Base-by-base conservation (phyloP, 2,888 invertebrate genomes). In the Selenia dentaria region DNA sequence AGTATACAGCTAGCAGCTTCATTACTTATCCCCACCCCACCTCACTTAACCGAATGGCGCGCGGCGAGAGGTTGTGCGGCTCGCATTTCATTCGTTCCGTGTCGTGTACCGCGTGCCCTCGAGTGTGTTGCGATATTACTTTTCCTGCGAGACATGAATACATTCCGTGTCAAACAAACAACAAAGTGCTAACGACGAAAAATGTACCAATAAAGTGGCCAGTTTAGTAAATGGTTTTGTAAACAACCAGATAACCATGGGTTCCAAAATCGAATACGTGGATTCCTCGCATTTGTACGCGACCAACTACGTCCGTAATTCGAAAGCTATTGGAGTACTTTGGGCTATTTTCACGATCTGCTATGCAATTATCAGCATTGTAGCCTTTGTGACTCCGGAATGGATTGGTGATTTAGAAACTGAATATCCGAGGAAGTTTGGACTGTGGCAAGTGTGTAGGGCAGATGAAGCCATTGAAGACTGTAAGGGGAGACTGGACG, bases 291-390 rank as follows among this genome's bases (percentile, higher is more conserved):
- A 97, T 87, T 93, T 97, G 80, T 96, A 97, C 89, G 96, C 96
- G 57, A 96, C 97, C 51, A 96, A 96, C 88, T 97, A 97, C 79
- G 96, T 96, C 61, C 93, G 97, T 64, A 97, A 97, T 91, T 96
- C 96, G 61, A 97, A 96, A 91, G 98, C 98, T 35, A 97, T 99
- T 57, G 98, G 98, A 37, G 98, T 99, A 51, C 92, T 99, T 62
- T 99, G 99, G 99, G 98, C 96, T 54, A 96, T 99, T 75, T 98
- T 99, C 87, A 97, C 98, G 60, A 96, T 99, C 76, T 98, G 98
- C 88, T 98, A 97, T 83, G 97, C 97, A 57, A 98, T 99, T 73
- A 97, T 99, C 73, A 95, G 96, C 69, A 95, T 97, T 62, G 97
- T 99, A 20, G 96, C 98, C 2, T 98, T 99, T 82, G 95, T 99